These are phyloP conservation scores for Hypomecis atomaria DNA, from an alignment of 2,888 invertebrate species.

Conservation along the genomic window DNA sequence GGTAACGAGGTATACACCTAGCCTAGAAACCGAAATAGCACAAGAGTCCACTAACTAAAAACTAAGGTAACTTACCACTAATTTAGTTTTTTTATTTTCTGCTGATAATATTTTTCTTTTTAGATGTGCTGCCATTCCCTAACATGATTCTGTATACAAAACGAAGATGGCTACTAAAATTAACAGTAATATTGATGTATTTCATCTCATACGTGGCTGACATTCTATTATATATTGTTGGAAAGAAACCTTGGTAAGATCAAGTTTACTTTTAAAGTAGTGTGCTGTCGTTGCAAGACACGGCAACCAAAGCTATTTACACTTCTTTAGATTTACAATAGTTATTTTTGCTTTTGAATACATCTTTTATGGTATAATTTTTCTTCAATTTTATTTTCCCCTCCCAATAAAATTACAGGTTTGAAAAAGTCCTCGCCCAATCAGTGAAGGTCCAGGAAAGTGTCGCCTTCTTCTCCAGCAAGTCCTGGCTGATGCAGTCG, in stretches of 20 bases:
- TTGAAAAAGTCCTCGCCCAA: conserved; percentile 88
- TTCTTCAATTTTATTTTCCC: too few relatives aligned
- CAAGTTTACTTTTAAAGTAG: not conserved
- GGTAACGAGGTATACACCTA: too few relatives aligned
- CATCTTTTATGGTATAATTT: too few relatives aligned
- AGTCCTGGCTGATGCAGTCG: conserved; percentile 92
- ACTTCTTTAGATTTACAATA: too few relatives aligned
- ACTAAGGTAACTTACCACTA: too few relatives aligned
- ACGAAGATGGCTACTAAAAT: conserved; percentile 11
- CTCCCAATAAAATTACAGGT: conserved; percentile 80
- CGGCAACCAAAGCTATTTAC: too few relatives aligned
- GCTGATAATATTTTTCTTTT: conserved; percentile 20
- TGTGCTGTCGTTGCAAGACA: too few relatives aligned
- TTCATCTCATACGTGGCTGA: conserved; percentile 41
- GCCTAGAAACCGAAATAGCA: too few relatives aligned
- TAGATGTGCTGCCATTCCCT: conserved; percentile 47
- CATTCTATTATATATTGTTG: conserved; percentile 40
- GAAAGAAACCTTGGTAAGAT: conserved; percentile 47
- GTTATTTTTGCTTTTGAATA: too few relatives aligned
- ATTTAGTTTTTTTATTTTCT: too few relatives aligned
- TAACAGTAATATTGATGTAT: not conserved
- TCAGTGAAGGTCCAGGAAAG: conserved; percentile 87
- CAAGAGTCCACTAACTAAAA: too few relatives aligned
- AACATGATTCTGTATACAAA: conserved; percentile 4
- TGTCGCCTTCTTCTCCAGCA: conserved; percentile 91